These are phyloP conservation scores for Phaethon lepturus DNA, from an alignment of 2,113 vertebrate species.

Conservation along the genomic window DNA sequence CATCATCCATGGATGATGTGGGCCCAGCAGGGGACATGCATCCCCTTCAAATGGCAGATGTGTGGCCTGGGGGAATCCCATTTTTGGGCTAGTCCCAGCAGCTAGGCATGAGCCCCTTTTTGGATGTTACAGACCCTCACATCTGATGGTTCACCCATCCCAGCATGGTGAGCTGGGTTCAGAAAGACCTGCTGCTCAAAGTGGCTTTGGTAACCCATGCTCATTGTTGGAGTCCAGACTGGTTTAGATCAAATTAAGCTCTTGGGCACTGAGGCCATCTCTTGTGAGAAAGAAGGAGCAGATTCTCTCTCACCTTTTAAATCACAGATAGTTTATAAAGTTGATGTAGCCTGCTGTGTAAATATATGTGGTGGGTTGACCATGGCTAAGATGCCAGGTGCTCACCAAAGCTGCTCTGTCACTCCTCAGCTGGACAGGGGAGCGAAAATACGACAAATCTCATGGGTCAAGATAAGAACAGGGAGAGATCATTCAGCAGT, in stretches of 20 bases:
- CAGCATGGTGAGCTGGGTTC: background rate
- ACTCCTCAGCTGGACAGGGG: no score
- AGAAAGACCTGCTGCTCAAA: background rate
- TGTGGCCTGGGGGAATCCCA: background rate
- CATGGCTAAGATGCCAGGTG: no score
- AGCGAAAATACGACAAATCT: no score
- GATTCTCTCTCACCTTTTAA: background rate
- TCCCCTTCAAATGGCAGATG: background rate
- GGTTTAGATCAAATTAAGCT: background rate
- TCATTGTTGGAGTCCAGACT: background rate
- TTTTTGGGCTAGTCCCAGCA: background rate
- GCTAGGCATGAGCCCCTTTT: background rate
- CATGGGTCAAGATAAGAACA: no score
- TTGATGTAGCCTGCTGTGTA: background rate
- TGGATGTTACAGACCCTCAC: background rate
- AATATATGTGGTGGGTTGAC: background rate
- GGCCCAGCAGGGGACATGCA: background rate
- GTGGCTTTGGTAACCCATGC: background rate
- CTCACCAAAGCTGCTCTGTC: no score
- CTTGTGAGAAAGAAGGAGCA: background rate
- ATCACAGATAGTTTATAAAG: background rate
- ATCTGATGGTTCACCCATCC: background rate
- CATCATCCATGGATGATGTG: fast-evolving
- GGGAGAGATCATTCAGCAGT: no score
- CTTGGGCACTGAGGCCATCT: background rate